Percentiles rank a stretch among this genome's conserved stretches.
phyloP scores from a whole-genome alignment of 1,140 invertebrate genomes.

The Drosophila grimshawi region DNA sequence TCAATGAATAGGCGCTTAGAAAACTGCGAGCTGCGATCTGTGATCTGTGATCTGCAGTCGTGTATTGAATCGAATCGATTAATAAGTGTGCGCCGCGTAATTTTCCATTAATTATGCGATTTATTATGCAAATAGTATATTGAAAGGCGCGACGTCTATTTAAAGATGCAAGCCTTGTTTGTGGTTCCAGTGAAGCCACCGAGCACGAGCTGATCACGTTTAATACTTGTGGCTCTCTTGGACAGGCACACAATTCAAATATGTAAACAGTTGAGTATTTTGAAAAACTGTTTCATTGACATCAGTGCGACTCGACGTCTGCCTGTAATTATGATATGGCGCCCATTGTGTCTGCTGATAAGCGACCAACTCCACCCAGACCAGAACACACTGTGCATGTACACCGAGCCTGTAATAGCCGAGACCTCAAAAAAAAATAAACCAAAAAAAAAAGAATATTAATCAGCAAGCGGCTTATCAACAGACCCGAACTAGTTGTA shows the following conservation, averaged over 20 bases:
- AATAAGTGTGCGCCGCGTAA: slow-evolving; percentile 39
- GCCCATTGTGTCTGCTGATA: slow-evolving; percentile 43
- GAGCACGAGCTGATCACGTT: slow-evolving; percentile 74
- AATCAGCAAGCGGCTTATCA: slow-evolving; percentile 48
- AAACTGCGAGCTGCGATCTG: slow-evolving; percentile 9
- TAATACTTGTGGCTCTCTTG: slow-evolving; percentile 55
- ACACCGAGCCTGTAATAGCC: slow-evolving; percentile 11
- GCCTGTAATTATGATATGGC: slow-evolving; percentile 46
- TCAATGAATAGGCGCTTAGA: slow-evolving; percentile 53
- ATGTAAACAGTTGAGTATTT: slow-evolving; percentile 17
- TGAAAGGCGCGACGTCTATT: slow-evolving; percentile 47
- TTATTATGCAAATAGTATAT: slow-evolving; percentile 74
- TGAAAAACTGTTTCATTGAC: slow-evolving; percentile 49
- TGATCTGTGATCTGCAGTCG: no score
- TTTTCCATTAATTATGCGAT: slow-evolving; percentile 73
- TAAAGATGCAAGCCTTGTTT: slow-evolving; percentile 56
- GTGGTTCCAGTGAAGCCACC: slow-evolving; percentile 38
- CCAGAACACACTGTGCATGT: not conserved
- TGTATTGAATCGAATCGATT: slow-evolving; percentile 8
- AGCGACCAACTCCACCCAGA: slow-evolving; percentile 26
- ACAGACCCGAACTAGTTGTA: slow-evolving; percentile 26
- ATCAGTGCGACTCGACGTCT: slow-evolving; percentile 39
- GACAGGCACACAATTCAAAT: slow-evolving; percentile 20
- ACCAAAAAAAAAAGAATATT: slow-evolving; percentile 40
- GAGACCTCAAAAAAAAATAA: slow-evolving; percentile 31